Evolutionary conservation across 2,113 vertebrate species (phyloP).

Genomic region (Entomyzon cyanotis): DNA sequence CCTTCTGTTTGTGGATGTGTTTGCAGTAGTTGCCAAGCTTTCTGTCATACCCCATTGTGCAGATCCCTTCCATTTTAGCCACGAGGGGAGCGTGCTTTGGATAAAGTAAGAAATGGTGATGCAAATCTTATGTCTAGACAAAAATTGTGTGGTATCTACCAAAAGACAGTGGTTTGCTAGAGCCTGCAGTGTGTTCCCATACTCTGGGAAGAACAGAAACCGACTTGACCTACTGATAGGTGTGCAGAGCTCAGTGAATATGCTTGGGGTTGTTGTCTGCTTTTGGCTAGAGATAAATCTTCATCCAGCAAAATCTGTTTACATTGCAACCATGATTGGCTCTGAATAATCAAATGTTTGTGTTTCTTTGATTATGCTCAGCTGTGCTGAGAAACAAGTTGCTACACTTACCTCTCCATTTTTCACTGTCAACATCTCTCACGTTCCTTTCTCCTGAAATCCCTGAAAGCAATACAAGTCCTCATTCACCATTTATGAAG

Average conservation of each 20-base stretch:
- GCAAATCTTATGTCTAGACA: background rate
- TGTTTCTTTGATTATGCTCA: background rate
- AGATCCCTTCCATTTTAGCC: background rate
- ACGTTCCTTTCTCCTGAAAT: background rate
- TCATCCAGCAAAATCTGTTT: background rate
- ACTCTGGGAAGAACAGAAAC: background rate
- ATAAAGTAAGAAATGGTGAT: background rate
- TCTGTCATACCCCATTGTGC: rapidly evolving
- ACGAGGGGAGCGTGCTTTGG: background rate
- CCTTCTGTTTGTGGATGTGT: background rate
- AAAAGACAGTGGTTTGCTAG: background rate
- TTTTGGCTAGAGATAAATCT: background rate
- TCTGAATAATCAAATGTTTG: background rate
- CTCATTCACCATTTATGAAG: background rate
- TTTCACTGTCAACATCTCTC: background rate
- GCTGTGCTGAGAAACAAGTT: background rate
- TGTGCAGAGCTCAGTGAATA: background rate
- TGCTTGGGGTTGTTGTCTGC: background rate
- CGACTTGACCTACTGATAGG: background rate
- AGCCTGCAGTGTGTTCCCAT: background rate
- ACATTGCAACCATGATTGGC: background rate
- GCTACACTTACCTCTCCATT: background rate
- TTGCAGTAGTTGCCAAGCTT: background rate
- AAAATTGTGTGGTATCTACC: background rate
- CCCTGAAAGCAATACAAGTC: background rate